These are phyloP conservation scores for Lordiphosa andalusiaca DNA, from an alignment of 2,888 invertebrate species.

Conservation along the genomic window DNA sequence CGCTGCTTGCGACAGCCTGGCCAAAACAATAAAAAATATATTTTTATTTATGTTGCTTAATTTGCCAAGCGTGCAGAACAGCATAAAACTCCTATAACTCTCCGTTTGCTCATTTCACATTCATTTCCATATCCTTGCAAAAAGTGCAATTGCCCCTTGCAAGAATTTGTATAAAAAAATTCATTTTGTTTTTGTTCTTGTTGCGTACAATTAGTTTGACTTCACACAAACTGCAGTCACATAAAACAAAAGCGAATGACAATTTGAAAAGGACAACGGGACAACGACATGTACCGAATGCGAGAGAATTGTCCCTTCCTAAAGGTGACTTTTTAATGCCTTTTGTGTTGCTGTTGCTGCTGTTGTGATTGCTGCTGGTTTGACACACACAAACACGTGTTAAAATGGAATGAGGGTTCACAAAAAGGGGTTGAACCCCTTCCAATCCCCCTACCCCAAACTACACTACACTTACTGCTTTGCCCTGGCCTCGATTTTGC, in stretches of 20 bases:
- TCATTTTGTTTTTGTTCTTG: conserved; percentile 51
- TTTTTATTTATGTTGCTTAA: conserved; percentile 71
- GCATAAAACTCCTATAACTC: neutral
- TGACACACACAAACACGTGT: conserved; percentile 43
- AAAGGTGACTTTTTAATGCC: conserved; percentile 71
- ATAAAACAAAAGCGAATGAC: conserved; percentile 66
- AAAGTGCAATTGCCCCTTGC: conserved; percentile 65
- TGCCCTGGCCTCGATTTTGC: conserved; percentile 40
- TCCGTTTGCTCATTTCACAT: conserved; percentile 35
- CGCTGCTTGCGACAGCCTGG: conserved; percentile 42
- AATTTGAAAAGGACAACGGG: conserved; percentile 61
- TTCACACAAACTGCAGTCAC: conserved; percentile 54
- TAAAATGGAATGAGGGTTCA: conserved; percentile 39
- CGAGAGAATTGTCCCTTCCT: conserved; percentile 37
- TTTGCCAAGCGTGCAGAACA: conserved; percentile 62
- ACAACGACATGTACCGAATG: conserved; percentile 8
- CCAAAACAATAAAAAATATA: conserved; percentile 53
- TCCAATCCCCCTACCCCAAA: conserved; percentile 16
- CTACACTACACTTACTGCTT: conserved; percentile 22
- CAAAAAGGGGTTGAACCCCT: conserved; percentile 18
- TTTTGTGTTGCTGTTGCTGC: conserved; percentile 56
- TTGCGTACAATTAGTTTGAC: conserved; percentile 71
- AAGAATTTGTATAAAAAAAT: conserved; percentile 67
- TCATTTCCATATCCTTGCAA: conserved; percentile 42
- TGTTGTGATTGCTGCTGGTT: conserved; percentile 60